Conservation (phyloP, 1,140 invertebrate species). For the Drosophila murphyi region DNA sequence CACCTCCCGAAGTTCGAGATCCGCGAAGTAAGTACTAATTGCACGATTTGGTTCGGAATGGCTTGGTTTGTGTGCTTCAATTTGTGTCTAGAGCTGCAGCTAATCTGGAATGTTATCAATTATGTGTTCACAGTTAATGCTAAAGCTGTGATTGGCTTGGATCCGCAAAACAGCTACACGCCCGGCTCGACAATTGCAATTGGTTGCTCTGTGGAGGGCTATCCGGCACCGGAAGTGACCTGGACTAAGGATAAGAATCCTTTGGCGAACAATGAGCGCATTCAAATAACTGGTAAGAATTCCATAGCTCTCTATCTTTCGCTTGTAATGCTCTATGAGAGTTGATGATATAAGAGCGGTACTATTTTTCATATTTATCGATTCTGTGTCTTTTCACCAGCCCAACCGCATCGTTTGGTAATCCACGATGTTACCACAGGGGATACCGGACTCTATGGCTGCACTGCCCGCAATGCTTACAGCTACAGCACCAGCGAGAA, state of each 20-base stretch:
- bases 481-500: conserved; percentile 87
- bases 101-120: conserved; percentile 12
- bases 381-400: conserved; percentile 19
- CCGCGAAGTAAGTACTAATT: conserved; percentile 61
- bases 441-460: conserved; percentile 92
- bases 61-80: conserved; percentile 15
- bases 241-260: conserved; percentile 91
- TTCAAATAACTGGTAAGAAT: conserved; percentile 70
- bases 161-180: conserved; percentile 86
- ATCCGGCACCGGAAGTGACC: conserved; percentile 89
- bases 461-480: conserved; percentile 90
- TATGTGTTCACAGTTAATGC: conserved; percentile 86
- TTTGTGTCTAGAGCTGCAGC: not conserved
- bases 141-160: conserved; percentile 86
- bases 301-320: not conserved
- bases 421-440: conserved; percentile 87
- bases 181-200: conserved; percentile 89
- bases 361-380: not conserved
- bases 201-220: conserved; percentile 91
- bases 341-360: too few species aligned
- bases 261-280: conserved; percentile 58
- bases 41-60: conserved; percentile 49
- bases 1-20: conserved; percentile 41
- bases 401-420: conserved; percentile 87
- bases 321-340: too few species aligned